Conservation (phyloP, 2,888 invertebrate genomes). For the Oscheius myriophilus region DNA sequence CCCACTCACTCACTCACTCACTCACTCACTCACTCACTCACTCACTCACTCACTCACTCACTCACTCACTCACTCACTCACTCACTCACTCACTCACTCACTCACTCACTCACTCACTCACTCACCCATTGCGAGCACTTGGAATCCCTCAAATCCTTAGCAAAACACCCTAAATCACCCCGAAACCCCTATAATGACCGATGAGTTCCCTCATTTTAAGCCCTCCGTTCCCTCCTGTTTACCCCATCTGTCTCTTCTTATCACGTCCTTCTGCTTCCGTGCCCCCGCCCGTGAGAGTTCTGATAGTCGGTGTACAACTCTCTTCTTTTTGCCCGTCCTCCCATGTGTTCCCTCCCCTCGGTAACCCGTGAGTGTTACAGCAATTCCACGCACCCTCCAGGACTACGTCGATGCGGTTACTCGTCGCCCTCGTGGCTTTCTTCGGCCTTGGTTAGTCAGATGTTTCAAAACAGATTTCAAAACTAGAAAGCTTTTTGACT, state of each 20-base stretch:
- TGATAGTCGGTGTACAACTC: neutral
- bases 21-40: too few relatives aligned
- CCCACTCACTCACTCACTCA: too few relatives aligned
- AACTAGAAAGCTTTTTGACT: too few relatives aligned
- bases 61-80: too few relatives aligned
- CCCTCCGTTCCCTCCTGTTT: constrained; percentile 4
- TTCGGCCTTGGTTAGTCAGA: constrained; percentile 9
- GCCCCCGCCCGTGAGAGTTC: neutral
- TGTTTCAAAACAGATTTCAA: neutral
- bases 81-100: too few relatives aligned
- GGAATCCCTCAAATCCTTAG: too few relatives aligned
- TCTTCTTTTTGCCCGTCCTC: constrained; percentile 2
- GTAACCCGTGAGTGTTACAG: neutral
- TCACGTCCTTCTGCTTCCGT: neutral
- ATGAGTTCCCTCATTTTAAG: constrained; percentile 5
- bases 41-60: too few relatives aligned
- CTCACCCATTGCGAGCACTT: too few relatives aligned
- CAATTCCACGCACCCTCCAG: neutral
- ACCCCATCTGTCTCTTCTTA: constrained; percentile 1
- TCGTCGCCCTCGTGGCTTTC: constrained; percentile 18
- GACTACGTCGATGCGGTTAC: constrained; percentile 1
- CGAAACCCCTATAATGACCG: neutral
- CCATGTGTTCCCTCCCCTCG: constrained; percentile 1
- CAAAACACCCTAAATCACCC: too few relatives aligned
- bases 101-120: too few relatives aligned